Evolutionary conservation across 2,888 invertebrate genomes (phyloP).

Genomic region (Escarpia spicata): DNA sequence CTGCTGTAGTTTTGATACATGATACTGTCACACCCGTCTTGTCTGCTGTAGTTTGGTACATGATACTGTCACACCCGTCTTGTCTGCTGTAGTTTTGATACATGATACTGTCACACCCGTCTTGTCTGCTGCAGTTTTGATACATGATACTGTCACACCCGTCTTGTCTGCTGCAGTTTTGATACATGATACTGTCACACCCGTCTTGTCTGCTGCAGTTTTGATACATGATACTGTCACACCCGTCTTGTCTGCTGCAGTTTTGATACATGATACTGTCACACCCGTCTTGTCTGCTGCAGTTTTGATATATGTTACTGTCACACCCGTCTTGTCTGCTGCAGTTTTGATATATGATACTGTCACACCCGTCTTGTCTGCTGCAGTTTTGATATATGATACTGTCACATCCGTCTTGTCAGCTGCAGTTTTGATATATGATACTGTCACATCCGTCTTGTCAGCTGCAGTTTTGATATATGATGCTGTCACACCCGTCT

Average conservation of each 20-base stretch:
- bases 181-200: not conserved
- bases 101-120: not conserved
- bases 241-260: not conserved
- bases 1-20: not conserved
- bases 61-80: not conserved
- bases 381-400: no score
- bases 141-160: not conserved
- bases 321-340: not conserved
- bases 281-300: not conserved
- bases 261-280: not conserved
- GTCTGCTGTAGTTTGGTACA: not conserved
- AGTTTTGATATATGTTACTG: no score
- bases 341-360: no score
- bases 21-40: not conserved
- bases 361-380: not conserved
- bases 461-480: not conserved
- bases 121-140: not conserved
- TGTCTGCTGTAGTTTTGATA: not conserved
- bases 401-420: not conserved
- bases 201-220: not conserved
- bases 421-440: not conserved
- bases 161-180: not conserved
- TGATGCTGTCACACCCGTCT: not conserved
- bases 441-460: not conserved
- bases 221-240: not conserved